Conservation (phyloP, 2,888 invertebrate species). For the Pyrrhia umbra region DNA sequence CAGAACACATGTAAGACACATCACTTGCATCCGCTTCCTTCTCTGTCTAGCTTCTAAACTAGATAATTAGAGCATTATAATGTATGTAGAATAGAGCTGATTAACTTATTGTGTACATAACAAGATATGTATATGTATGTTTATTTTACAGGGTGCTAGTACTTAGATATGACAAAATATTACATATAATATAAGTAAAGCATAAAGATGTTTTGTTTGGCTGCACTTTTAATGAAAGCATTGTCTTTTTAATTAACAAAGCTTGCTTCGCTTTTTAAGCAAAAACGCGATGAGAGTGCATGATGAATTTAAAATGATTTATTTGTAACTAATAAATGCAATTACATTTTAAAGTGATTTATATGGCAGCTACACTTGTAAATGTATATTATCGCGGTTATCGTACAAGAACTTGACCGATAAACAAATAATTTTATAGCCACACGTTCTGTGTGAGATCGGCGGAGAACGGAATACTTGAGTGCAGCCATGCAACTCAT, state of each 20-base stretch:
- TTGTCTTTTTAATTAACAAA: slow-evolving; percentile 24
- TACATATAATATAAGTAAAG: slow-evolving; percentile 60
- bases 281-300: slow-evolving; percentile 10
- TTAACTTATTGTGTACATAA: slow-evolving; percentile 78
- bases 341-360: slow-evolving; percentile 12
- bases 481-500: slow-evolving; percentile 71
- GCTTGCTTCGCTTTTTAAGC: slow-evolving; percentile 33
- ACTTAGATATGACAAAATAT: slow-evolving; percentile 75
- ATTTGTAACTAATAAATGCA: slow-evolving; percentile 4
- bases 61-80: slow-evolving; percentile 63
- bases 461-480: slow-evolving; percentile 12
- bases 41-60: slow-evolving; percentile 67
- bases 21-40: slow-evolving; percentile 72
- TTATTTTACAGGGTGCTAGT: slow-evolving; percentile 86
- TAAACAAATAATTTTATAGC: slow-evolving; percentile 18
- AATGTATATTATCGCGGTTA: slow-evolving; percentile 12
- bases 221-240: slow-evolving; percentile 62
- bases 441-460: slow-evolving; percentile 1
- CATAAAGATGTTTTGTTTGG: slow-evolving; percentile 70
- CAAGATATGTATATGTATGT: slow-evolving; percentile 75
- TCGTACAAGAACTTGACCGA: slow-evolving; percentile 6
- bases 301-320: slow-evolving; percentile 12
- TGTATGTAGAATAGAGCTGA: slow-evolving; percentile 73
- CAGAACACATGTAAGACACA: slow-evolving; percentile 98
- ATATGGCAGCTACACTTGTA: not conserved